Evolutionary conservation across 1,140 invertebrate species (phyloP).

Genomic region (Caenorhabditis inopinata): DNA sequence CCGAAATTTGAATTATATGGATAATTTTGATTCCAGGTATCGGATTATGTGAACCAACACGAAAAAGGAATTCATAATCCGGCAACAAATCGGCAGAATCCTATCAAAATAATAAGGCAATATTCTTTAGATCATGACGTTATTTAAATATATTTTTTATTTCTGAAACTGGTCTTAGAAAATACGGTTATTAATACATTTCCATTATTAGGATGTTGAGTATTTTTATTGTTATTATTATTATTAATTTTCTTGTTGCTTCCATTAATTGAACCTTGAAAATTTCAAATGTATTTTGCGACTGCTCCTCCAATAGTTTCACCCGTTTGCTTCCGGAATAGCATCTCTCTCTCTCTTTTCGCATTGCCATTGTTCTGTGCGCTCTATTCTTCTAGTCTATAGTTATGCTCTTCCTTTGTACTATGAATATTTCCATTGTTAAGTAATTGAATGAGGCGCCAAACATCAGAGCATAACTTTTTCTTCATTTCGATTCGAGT

Average conservation of each 20-base stretch:
- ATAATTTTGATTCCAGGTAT: background rate
- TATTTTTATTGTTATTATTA: no score
- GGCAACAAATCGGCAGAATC: conserved; percentile 31
- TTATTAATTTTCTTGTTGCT: no score
- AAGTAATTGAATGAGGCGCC: conserved; percentile 17
- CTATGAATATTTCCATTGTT: conserved; percentile 23
- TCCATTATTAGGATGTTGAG: background rate
- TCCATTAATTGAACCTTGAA: no score
- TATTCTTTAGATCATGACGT: conserved; percentile 28
- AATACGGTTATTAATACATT: background rate
- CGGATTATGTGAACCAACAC: conserved; percentile 35
- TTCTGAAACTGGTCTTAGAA: background rate
- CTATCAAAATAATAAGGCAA: conserved; percentile 36
- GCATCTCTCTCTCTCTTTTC: background rate
- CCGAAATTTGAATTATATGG: background rate
- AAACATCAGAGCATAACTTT: no score
- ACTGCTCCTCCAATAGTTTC: no score
- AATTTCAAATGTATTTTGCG: no score
- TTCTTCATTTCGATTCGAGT: no score
- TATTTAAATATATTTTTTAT: background rate
- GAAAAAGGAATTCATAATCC: conserved; percentile 38
- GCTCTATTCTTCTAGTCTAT: background rate
- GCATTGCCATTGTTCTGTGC: background rate
- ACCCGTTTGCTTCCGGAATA: conserved; percentile 17
- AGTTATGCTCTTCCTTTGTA: conserved; percentile 18